These are phyloP conservation scores for Moxostoma hubbsi DNA, from an alignment of 2,797 vertebrate species.

Conservation along the genomic window DNA sequence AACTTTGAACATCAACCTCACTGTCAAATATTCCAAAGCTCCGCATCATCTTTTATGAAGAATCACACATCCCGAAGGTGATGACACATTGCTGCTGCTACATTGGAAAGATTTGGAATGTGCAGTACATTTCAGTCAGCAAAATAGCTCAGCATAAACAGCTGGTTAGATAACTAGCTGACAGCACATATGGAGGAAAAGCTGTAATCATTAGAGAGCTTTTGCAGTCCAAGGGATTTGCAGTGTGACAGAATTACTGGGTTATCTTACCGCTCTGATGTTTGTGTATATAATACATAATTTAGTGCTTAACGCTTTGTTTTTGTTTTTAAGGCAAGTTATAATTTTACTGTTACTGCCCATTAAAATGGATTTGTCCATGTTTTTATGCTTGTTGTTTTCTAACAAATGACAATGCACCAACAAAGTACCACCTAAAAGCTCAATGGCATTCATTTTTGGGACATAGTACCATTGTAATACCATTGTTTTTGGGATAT, in stretches of 20 bases:
- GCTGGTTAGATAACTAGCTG: constrained; percentile 20
- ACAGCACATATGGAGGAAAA: neutral
- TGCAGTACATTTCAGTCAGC: neutral
- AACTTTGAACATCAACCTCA: constrained; percentile 3
- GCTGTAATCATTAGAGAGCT: constrained; percentile 8
- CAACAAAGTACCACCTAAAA: neutral
- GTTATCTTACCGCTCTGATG: constrained; percentile 17
- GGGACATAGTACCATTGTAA: too few relatives aligned
- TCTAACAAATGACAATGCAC: neutral
- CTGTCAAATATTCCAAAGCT: neutral
- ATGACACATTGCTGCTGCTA: constrained; percentile 7
- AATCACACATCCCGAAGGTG: neutral
- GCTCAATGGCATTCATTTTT: neutral
- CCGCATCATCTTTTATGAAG: constrained; percentile 3
- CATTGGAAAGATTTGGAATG: constrained; percentile 20
- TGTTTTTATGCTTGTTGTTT: neutral
- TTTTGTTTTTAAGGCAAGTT: neutral
- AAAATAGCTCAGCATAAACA: constrained; percentile 8
- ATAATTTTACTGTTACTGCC: neutral
- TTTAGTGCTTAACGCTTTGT: neutral
- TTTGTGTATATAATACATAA: neutral
- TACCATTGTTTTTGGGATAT: neutral
- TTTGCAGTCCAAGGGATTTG: constrained; percentile 15
- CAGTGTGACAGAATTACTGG: constrained; percentile 12
- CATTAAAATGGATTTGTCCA: neutral